Evolutionary conservation across 1,140 invertebrate species (phyloP).

Genomic region (Coelopa frigida): DNA sequence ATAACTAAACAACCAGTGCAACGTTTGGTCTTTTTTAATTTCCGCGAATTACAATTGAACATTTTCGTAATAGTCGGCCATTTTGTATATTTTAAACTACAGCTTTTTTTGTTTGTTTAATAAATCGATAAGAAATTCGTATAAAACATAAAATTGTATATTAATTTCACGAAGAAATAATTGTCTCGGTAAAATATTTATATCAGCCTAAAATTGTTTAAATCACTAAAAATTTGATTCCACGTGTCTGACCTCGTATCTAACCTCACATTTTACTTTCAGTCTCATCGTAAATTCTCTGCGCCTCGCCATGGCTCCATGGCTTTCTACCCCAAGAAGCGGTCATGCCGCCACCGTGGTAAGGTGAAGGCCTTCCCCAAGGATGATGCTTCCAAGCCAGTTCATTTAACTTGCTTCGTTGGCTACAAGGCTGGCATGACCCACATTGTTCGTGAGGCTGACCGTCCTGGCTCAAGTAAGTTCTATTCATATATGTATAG

Average conservation of each 20-base stretch:
- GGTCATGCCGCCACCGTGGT: conserved; percentile 89
- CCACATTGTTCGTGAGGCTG: conserved; percentile 97
- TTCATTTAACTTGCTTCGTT: conserved; percentile 96
- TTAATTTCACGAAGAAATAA: too few relatives aligned
- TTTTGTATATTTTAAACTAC: too few relatives aligned
- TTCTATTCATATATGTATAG: background rate
- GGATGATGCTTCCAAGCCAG: conserved; percentile 92
- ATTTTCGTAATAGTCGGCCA: too few relatives aligned
- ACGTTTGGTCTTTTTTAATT: too few relatives aligned
- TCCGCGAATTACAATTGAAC: too few relatives aligned
- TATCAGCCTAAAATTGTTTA: background rate
- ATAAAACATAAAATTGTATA: too few relatives aligned
- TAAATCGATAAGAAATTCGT: too few relatives aligned
- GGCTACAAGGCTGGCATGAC: conserved; percentile 99
- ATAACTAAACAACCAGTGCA: too few relatives aligned
- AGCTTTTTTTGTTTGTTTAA: too few relatives aligned
- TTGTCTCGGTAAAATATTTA: background rate
- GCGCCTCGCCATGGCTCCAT: conserved; percentile 99
- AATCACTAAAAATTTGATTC: background rate
- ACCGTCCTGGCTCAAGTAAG: conserved; percentile 98
- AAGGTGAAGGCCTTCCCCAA: conserved; percentile 99
- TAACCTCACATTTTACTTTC: conserved; percentile 49
- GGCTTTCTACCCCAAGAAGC: conserved; percentile 99
- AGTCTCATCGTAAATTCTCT: conserved; percentile 99
- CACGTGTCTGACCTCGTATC: background rate